A percentile compares a stretch with the other conserved stretches of the same genome.
Evolutionary conservation across 2,797 vertebrate species (phyloP).

Genomic region (Urophycis tenuis): DNA sequence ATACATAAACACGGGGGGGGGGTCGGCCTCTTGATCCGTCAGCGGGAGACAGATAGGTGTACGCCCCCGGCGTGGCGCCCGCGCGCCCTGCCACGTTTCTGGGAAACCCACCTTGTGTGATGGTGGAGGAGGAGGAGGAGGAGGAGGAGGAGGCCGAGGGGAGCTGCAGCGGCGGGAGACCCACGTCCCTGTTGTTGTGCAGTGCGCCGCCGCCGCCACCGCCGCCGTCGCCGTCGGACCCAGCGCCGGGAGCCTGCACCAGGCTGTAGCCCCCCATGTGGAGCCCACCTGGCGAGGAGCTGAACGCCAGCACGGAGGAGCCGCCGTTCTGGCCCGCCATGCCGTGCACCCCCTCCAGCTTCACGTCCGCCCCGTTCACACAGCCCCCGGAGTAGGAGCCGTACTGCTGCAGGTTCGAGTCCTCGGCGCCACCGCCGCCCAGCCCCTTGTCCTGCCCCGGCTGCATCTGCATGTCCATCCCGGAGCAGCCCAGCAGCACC

Average conservation of each 20-base stretch:
- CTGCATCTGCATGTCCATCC: slow-evolving; percentile 80
- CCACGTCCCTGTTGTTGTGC: slow-evolving; percentile 79
- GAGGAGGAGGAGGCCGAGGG: slow-evolving; percentile 69
- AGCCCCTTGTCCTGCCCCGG: slow-evolving; percentile 81
- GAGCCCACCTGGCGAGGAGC: slow-evolving; percentile 74
- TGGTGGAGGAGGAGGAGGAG: slow-evolving; percentile 66
- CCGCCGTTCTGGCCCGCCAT: slow-evolving; percentile 81
- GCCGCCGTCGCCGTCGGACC: slow-evolving; percentile 73
- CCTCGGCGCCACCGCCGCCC: slow-evolving; percentile 71
- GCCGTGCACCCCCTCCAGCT: slow-evolving; percentile 82
- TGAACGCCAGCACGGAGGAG: slow-evolving; percentile 88
- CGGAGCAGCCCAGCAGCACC: slow-evolving; percentile 74
- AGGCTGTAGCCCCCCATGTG: slow-evolving; percentile 94
- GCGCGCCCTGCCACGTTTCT: background rate
- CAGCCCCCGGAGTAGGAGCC: slow-evolving; percentile 78
- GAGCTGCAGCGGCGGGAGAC: slow-evolving; percentile 86
- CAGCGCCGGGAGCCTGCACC: slow-evolving; percentile 83
- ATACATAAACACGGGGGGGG: background rate
- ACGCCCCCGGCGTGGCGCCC: background rate
- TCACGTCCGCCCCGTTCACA: slow-evolving; percentile 82
- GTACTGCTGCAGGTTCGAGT: slow-evolving; percentile 72
- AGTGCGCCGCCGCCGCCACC: slow-evolving; percentile 75
- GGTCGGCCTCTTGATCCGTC: background rate
- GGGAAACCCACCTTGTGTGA: slow-evolving; percentile 79
- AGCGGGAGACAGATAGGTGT: background rate